Percentiles rank a stretch among this genome's conserved stretches.
Conservation (phyloP, 2,888 invertebrate genomes). For the Salticus scenicus region DNA sequence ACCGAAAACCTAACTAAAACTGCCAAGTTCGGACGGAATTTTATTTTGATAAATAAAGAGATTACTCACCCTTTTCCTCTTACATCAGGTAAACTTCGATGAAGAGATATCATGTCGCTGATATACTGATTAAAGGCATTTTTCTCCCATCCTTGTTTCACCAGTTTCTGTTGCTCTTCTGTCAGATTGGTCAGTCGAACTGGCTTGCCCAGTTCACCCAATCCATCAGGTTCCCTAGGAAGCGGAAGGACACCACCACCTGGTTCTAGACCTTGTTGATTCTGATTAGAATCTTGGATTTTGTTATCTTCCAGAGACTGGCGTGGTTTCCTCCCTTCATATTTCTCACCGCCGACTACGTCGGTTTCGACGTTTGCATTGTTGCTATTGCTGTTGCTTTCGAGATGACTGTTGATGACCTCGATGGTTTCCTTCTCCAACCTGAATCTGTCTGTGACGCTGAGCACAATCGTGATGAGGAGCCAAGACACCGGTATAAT, state of each 20-base stretch:
- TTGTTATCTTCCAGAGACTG: slow-evolving; percentile 42
- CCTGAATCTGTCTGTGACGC: slow-evolving; percentile 26
- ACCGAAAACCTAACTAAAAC: too few relatives aligned
- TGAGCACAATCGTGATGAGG: slow-evolving; percentile 66
- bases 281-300: not conserved
- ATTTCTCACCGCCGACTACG: slow-evolving; percentile 36
- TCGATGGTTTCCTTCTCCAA: slow-evolving; percentile 33
- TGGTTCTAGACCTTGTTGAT: not conserved
- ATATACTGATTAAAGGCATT: slow-evolving; percentile 99
- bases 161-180: slow-evolving; percentile 88
- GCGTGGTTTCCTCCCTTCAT: slow-evolving; percentile 42
- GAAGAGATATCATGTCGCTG: slow-evolving; percentile 96
- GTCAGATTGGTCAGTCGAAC: slow-evolving; percentile 89
- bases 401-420: not conserved
- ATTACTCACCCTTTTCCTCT: slow-evolving; percentile 92
- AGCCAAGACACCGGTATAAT: slow-evolving; percentile 71
- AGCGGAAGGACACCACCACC: slow-evolving; percentile 73
- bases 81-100: slow-evolving; percentile 93
- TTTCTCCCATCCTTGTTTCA: slow-evolving; percentile 96
- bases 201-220: slow-evolving; percentile 91
- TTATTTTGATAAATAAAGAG: too few relatives aligned
- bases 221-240: slow-evolving; percentile 73
- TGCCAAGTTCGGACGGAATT: too few relatives aligned
- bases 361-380: not conserved
- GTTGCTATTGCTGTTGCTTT: not conserved